Evolutionary conservation across 2,888 invertebrate genomes (phyloP).

Genomic region (Mimas tiliae): DNA sequence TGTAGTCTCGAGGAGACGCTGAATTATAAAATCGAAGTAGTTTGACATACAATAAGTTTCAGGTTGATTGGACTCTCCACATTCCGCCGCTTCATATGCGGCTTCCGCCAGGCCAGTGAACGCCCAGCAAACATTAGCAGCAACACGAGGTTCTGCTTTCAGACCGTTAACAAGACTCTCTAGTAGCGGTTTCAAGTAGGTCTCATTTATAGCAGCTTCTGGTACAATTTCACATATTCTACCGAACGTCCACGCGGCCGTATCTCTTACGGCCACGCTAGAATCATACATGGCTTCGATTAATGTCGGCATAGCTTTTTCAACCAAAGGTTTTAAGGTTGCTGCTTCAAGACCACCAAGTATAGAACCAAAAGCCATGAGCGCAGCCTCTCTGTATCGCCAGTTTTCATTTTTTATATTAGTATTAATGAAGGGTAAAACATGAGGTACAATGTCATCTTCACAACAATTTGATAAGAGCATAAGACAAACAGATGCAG

Average conservation of each 20-base stretch:
- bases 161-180: conserved; percentile 94
- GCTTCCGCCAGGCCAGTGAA: conserved; percentile 98
- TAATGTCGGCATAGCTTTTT: conserved; percentile 98
- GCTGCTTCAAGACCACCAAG: conserved; percentile 95
- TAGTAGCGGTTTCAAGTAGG: conserved; percentile 91
- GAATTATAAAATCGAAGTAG: conserved; percentile 97
- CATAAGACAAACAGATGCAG: conserved; percentile 99
- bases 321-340: conserved; percentile 96
- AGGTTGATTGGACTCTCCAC: conserved; percentile 89
- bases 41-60: conserved; percentile 97
- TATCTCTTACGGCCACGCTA: conserved; percentile 97
- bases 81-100: conserved; percentile 95
- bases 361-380: conserved; percentile 99
- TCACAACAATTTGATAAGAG: conserved; percentile 98
- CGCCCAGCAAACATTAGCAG: conserved; percentile 99
- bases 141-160: conserved; percentile 97
- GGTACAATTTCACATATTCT: conserved; percentile 98
- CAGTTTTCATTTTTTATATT: conserved; percentile 97
- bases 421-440: conserved; percentile 97
- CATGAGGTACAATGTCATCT: conserved; percentile 97
- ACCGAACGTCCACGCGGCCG: conserved; percentile 99
- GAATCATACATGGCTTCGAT: conserved; percentile 97
- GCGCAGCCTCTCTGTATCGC: conserved; percentile 97
- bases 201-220: conserved; percentile 95
- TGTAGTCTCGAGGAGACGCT: conserved; percentile 95